phyloP scores from a whole-genome alignment of 2,888 invertebrate genomes.

The Carpatolechia fugitivella region DNA sequence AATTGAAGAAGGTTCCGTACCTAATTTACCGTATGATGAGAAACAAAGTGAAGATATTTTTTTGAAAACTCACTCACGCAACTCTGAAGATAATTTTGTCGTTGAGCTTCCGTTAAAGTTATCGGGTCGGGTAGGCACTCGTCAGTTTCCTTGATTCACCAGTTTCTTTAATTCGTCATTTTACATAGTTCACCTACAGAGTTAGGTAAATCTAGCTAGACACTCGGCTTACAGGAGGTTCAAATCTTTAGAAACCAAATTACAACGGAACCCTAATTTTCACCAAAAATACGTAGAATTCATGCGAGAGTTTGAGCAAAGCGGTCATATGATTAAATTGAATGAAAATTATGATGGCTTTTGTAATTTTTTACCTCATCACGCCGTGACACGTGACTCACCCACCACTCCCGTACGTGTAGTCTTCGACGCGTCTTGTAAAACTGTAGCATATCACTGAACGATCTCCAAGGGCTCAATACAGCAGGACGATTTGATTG shows the following conservation, averaged over 20 bases:
- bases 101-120: conserved; percentile 8
- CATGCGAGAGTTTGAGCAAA: conserved; percentile 11
- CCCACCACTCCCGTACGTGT: conserved; percentile 15
- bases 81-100: conserved; percentile 17
- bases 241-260: conserved; percentile 8
- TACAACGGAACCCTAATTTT: conserved; percentile 6
- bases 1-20: no score
- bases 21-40: conserved; percentile 14
- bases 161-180: no score
- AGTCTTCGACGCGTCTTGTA: conserved; percentile 10
- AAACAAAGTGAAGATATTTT: conserved; percentile 10
- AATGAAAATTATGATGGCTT: background rate
- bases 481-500: background rate
- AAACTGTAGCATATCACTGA: conserved; percentile 6
- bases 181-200: no score
- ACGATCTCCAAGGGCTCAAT: conserved; percentile 2
- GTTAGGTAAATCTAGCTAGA: conserved; percentile 7
- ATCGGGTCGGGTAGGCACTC: no score
- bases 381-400: conserved; percentile 2
- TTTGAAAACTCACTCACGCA: conserved; percentile 6
- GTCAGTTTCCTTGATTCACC: no score
- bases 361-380: conserved; percentile 17
- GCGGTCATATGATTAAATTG: conserved; percentile 8
- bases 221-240: conserved; percentile 8
- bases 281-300: conserved; percentile 7